Conservation (phyloP, 1,140 invertebrate species). For the Magallana ariakensis region DNA sequence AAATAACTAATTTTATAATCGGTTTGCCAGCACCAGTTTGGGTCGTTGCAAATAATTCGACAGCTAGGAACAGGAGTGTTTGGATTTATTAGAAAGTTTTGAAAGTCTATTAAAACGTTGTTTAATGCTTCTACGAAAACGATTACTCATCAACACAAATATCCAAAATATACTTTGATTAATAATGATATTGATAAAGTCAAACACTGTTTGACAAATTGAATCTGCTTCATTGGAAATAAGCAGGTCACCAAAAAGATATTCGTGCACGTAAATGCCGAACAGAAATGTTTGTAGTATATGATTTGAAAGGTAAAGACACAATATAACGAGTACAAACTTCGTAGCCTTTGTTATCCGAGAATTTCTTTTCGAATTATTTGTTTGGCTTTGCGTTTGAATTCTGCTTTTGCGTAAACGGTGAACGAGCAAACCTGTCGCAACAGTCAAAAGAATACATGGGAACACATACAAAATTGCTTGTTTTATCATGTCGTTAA, state of each 20-base stretch:
- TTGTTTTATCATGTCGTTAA: background rate
- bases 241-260: background rate
- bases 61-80: too few species aligned
- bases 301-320: background rate
- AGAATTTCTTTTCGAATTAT: background rate
- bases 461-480: background rate
- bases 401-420: background rate
- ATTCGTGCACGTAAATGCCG: constrained; percentile 2
- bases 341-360: background rate
- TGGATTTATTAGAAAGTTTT: too few species aligned
- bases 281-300: background rate
- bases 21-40: too few species aligned
- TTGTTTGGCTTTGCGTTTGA: background rate
- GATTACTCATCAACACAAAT: background rate
- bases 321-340: background rate
- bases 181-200: background rate
- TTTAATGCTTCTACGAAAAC: background rate
- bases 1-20: too few species aligned
- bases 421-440: background rate
- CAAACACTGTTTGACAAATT: background rate
- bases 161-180: background rate
- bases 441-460: background rate
- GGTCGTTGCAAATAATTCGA: too few species aligned
- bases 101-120: background rate
- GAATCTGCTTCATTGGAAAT: background rate